Evolutionary conservation across 2,888 invertebrate species (phyloP).

Genomic region (Drosophila robusta): DNA sequence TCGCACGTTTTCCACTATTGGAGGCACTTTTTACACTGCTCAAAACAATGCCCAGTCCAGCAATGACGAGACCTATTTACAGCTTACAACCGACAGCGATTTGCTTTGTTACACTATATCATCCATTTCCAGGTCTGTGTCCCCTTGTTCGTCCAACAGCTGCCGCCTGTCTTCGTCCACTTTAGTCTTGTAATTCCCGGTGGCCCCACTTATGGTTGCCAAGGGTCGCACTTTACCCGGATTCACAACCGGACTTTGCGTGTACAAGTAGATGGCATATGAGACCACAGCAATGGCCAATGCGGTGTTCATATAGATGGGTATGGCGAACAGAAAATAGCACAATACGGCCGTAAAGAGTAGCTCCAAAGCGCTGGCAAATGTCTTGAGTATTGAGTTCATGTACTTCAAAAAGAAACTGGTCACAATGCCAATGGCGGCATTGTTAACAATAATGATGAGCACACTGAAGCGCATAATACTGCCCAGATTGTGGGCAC

Average conservation of each 20-base stretch:
- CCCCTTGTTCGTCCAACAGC: slow-evolving; percentile 74
- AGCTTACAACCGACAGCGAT: slow-evolving; percentile 19
- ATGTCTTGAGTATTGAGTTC: slow-evolving; percentile 97
- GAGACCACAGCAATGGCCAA: slow-evolving; percentile 93
- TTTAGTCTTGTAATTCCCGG: slow-evolving; percentile 35
- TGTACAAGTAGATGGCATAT: slow-evolving; percentile 93
- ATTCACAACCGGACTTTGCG: slow-evolving; percentile 94
- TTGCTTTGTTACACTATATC: slow-evolving; percentile 76
- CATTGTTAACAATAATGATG: slow-evolving; percentile 94
- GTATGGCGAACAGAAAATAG: slow-evolving; percentile 93
- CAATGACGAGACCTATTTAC: slow-evolving; percentile 37
- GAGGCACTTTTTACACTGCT: slow-evolving; percentile 57
- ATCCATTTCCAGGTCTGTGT: slow-evolving; percentile 82
- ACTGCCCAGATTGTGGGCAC: slow-evolving; percentile 86
- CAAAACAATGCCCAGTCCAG: slow-evolving; percentile 3
- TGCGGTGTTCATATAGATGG: slow-evolving; percentile 92
- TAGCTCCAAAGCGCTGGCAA: slow-evolving; percentile 96
- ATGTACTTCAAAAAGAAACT: slow-evolving; percentile 96
- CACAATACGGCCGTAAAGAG: slow-evolving; percentile 95
- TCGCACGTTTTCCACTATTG: slow-evolving; percentile 34
- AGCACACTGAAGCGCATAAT: slow-evolving; percentile 90
- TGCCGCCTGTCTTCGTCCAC: slow-evolving; percentile 63
- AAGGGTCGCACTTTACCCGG: slow-evolving; percentile 81
- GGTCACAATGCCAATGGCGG: slow-evolving; percentile 96
- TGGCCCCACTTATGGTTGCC: slow-evolving; percentile 58